Percentiles rank a stretch among this genome's conserved stretches.
phyloP scores from a whole-genome alignment of 2,888 invertebrate species.

The Lycophotia porphyrea region DNA sequence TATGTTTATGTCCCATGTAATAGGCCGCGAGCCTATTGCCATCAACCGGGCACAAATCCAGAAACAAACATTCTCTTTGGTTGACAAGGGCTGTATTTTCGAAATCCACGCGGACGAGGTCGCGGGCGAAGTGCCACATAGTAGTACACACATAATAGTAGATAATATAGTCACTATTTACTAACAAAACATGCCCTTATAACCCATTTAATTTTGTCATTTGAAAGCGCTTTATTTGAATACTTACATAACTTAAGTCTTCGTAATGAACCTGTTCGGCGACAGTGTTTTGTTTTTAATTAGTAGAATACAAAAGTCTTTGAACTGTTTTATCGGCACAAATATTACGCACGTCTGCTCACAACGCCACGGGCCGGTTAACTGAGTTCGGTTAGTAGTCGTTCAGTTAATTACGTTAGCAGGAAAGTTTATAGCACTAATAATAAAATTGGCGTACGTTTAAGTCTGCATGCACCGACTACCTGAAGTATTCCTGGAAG shows the following conservation, averaged over 20 bases:
- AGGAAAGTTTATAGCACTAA: slow-evolving; percentile 22
- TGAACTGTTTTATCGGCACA: slow-evolving; percentile 3
- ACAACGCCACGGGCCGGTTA: slow-evolving; percentile 10
- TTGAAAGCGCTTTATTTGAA: slow-evolving; percentile 21
- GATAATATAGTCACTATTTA: slow-evolving; percentile 27
- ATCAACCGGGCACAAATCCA: too few species aligned
- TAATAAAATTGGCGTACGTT: slow-evolving; percentile 49
- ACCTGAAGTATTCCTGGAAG: slow-evolving; percentile 34
- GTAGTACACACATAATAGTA: neutral
- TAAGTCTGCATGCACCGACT: slow-evolving; percentile 24
- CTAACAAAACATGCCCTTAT: slow-evolving; percentile 38
- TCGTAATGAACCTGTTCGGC: slow-evolving; percentile 24
- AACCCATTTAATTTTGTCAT: slow-evolving; percentile 13
- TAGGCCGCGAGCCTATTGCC: too few species aligned
- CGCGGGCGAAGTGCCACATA: too few species aligned
- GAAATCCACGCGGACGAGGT: too few species aligned
- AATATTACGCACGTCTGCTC: slow-evolving; percentile 20
- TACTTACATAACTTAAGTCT: slow-evolving; percentile 52
- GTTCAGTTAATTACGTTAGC: slow-evolving; percentile 28
- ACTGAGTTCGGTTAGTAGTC: slow-evolving; percentile 31
- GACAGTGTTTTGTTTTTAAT: slow-evolving; percentile 2
- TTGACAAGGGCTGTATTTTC: too few species aligned
- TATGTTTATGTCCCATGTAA: too few species aligned
- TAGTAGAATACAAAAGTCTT: neutral
- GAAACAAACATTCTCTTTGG: too few species aligned